These are phyloP conservation scores for Petaurus breviceps DNA, from an alignment of 2,113 vertebrate species.

Conservation along the genomic window DNA sequence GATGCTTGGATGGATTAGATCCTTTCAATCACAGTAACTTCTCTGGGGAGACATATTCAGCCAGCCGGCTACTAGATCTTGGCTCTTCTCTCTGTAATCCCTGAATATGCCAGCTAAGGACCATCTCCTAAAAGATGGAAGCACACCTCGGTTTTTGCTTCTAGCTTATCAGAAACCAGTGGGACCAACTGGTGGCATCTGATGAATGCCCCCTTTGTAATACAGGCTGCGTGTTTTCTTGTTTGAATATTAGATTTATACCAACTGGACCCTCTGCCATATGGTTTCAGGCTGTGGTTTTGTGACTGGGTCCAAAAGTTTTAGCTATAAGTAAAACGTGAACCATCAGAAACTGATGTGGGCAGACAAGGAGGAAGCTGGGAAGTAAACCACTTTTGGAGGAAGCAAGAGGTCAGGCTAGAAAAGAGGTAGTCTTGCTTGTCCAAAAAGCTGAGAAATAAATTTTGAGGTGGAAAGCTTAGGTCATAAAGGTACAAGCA, in stretches of 20 bases:
- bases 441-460: background rate
- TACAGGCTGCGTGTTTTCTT: slow-evolving; percentile 4
- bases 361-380: background rate
- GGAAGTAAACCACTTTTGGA: background rate
- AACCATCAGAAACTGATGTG: background rate
- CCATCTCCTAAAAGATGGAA: slow-evolving; percentile 4
- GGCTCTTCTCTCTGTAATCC: slow-evolving; percentile 15
- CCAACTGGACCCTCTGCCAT: slow-evolving; percentile 10
- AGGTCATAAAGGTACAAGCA: background rate
- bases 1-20: background rate
- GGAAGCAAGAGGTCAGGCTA: background rate
- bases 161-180: background rate
- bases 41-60: background rate
- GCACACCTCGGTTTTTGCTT: background rate
- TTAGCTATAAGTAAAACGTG: background rate
- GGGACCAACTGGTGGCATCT: background rate
- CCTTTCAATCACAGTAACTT: background rate
- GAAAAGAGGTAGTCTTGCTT: background rate
- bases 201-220: background rate
- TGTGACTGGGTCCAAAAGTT: background rate
- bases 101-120: background rate
- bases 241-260: slow-evolving; percentile 48
- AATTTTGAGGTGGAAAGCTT: background rate
- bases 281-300: background rate
- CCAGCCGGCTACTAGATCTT: background rate